phyloP scores from a whole-genome alignment of 2,888 invertebrate genomes.

The Volucella inanis region DNA sequence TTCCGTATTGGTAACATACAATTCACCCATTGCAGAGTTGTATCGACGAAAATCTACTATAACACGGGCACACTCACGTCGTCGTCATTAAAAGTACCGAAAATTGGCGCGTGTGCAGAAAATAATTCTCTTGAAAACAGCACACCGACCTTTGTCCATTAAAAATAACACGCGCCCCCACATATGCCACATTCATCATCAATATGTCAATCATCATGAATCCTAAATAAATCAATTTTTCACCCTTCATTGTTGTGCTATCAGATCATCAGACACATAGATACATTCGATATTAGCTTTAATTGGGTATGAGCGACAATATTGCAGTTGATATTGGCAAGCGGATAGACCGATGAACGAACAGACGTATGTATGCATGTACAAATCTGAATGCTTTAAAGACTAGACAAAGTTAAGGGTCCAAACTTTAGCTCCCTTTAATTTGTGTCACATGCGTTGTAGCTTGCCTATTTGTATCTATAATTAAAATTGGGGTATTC shows the following conservation, averaged over 20 bases:
- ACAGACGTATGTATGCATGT: no score
- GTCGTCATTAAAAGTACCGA: conserved; percentile 47
- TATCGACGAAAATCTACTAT: conserved; percentile 13
- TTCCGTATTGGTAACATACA: conserved; percentile 26
- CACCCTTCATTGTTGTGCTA: background rate
- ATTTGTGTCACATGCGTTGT: conserved; percentile 10
- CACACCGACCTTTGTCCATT: conserved; percentile 28
- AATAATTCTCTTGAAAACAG: conserved; percentile 40
- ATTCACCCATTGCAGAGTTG: conserved; percentile 14
- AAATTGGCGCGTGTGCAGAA: conserved; percentile 47
- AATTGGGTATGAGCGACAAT: background rate
- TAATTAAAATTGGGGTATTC: background rate
- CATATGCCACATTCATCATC: conserved; percentile 17
- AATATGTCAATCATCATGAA: conserved; percentile 68
- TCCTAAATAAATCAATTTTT: conserved; percentile 54
- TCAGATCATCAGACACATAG: no score
- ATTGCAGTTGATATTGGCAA: background rate
- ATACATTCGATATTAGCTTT: no score
- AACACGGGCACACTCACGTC: conserved; percentile 27
- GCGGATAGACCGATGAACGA: background rate
- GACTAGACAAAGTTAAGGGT: background rate
- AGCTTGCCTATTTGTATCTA: no score
- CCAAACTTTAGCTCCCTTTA: conserved; percentile 13
- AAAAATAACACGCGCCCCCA: conserved; percentile 29
- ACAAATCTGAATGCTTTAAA: background rate